phyloP scores from a whole-genome alignment of 2,888 invertebrate species.

The Pachycephus smyrnensis region DNA sequence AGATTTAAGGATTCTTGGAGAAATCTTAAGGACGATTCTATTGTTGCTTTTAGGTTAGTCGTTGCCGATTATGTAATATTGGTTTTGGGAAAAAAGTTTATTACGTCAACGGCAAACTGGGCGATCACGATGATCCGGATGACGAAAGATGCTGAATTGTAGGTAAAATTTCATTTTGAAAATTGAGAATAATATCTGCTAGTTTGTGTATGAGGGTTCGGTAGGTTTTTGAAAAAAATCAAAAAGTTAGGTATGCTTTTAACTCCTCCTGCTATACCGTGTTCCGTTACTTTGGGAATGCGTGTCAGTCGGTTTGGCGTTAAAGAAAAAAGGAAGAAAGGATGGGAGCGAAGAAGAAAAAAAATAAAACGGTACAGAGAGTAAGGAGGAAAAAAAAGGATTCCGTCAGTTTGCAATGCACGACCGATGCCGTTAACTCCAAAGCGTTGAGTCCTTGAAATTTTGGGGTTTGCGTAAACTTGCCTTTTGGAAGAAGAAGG shows the following conservation, averaged over 20 bases:
- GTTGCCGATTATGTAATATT: not conserved
- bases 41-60: not conserved
- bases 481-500: not conserved
- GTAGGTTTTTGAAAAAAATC: too few species aligned
- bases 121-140: not conserved
- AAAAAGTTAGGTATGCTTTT: not conserved
- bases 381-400: conserved; percentile 19
- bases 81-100: not conserved
- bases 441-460: not conserved
- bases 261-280: not conserved
- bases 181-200: not conserved
- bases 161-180: not conserved
- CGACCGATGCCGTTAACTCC: not conserved
- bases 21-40: not conserved
- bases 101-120: not conserved
- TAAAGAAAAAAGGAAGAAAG: conserved; percentile 41
- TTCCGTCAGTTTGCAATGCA: conserved; percentile 48
- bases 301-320: conserved; percentile 33
- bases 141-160: not conserved
- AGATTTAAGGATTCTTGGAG: not conserved
- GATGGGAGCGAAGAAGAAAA: conserved; percentile 26
- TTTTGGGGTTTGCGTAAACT: not conserved
- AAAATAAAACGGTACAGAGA: conserved; percentile 20
- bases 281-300: conserved; percentile 19
- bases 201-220: too few species aligned